Conservation (phyloP, 1,140 invertebrate genomes). For the Drosophila ironensis region DNA sequence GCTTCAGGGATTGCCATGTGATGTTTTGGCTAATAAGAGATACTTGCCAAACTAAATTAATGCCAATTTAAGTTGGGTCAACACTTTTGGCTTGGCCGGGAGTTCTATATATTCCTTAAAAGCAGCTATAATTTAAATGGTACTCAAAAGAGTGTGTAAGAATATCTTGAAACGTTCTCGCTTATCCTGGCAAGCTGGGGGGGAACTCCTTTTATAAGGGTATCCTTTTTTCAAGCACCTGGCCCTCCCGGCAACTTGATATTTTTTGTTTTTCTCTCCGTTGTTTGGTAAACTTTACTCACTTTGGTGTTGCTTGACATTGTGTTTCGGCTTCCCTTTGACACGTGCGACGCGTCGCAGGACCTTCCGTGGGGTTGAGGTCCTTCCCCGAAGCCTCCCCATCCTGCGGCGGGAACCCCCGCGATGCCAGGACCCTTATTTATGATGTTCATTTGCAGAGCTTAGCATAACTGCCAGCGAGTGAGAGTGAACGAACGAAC, state of each 20-base stretch:
- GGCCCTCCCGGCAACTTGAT: not conserved
- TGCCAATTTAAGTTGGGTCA: no score
- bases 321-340: constrained; percentile 40
- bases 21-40: no score
- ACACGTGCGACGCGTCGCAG: constrained; percentile 34
- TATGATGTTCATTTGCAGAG: constrained; percentile 71
- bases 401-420: no score
- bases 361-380: not conserved
- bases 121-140: no score
- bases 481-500: not conserved
- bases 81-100: no score
- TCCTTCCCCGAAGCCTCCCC: not conserved
- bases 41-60: no score
- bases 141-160: no score
- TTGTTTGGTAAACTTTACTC: constrained; percentile 17
- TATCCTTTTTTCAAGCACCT: not conserved
- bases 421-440: constrained; percentile 46
- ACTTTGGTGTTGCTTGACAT: constrained; percentile 24
- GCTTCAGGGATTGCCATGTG: no score
- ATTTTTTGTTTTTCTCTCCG: not conserved
- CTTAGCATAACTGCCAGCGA: constrained; percentile 58
- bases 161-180: no score
- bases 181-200: no score
- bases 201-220: no score
- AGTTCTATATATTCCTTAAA: no score